Evolutionary conservation across 2,888 invertebrate genomes (phyloP).

Genomic region (Pristionchus entomophagus): DNA sequence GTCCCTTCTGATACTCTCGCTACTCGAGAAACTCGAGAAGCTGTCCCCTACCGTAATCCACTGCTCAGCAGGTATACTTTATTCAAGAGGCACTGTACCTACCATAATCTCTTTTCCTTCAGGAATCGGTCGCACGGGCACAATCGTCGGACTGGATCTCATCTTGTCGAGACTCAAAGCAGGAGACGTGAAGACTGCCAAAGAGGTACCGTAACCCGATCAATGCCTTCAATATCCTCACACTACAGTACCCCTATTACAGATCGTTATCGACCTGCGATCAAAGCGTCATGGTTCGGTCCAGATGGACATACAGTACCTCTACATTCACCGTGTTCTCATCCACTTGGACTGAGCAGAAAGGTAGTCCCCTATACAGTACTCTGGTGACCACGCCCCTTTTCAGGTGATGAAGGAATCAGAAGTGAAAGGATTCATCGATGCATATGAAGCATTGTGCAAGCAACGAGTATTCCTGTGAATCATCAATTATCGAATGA

Average conservation of each 20-base stretch:
- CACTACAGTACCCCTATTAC: no score
- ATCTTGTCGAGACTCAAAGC: neutral
- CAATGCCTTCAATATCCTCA: neutral
- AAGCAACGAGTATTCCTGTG: conserved; percentile 21
- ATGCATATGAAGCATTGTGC: conserved; percentile 29
- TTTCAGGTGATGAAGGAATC: conserved; percentile 31
- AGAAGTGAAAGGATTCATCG: conserved; percentile 39
- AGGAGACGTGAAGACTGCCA: conserved; percentile 36
- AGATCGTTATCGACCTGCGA: conserved; percentile 61
- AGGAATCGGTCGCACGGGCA: conserved; percentile 48
- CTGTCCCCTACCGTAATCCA: conserved; percentile 45
- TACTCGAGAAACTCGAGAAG: conserved; percentile 34
- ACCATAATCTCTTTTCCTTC: neutral
- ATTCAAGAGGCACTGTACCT: neutral
- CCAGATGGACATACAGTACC: conserved; percentile 64
- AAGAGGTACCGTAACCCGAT: conserved; percentile 5
- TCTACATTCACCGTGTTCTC: conserved; percentile 63
- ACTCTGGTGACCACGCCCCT: neutral
- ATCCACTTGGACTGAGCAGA: conserved; percentile 43
- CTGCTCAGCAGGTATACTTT: conserved; percentile 46
- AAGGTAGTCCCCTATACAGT: neutral
- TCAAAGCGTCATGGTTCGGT: conserved; percentile 60
- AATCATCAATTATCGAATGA: neutral
- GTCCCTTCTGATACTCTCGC: conserved; percentile 4
- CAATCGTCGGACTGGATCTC: conserved; percentile 44